Percentiles rank a stretch among this genome's conserved stretches.
These are phyloP conservation scores for Clanis bilineata DNA, from an alignment of 2,888 invertebrate species.

Conservation along the genomic window DNA sequence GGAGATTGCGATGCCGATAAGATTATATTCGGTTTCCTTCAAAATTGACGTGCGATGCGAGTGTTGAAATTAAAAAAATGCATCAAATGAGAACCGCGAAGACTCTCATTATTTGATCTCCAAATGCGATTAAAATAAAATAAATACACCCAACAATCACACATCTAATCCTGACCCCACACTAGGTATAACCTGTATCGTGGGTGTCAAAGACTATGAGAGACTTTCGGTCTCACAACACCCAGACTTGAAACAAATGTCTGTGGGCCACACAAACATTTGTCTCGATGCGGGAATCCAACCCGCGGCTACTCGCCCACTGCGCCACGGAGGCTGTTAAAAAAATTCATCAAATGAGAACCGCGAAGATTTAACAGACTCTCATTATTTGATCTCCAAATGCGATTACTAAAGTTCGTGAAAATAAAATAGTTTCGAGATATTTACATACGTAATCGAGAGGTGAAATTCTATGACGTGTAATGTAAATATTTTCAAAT, in stretches of 20 bases:
- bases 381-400: neutral
- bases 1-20: constrained; percentile 63
- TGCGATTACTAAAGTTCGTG: neutral
- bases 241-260: too few relatives aligned
- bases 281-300: too few relatives aligned
- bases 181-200: too few relatives aligned
- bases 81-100: neutral
- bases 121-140: neutral
- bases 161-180: too few relatives aligned
- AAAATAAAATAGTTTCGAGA: neutral
- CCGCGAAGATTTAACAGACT: too few relatives aligned
- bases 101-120: neutral
- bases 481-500: neutral
- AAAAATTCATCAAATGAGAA: constrained; percentile 5
- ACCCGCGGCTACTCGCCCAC: too few relatives aligned
- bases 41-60: constrained; percentile 18
- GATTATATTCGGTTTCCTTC: constrained; percentile 50
- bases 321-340: too few relatives aligned
- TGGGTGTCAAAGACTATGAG: too few relatives aligned
- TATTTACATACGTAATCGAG: neutral
- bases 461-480: neutral
- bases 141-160: too few relatives aligned
- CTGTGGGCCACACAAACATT: too few relatives aligned
- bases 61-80: constrained; percentile 16
- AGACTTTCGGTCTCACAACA: too few relatives aligned